Conservation (phyloP, 2,113 vertebrate species). For the Aspiorhynchus laticeps region DNA sequence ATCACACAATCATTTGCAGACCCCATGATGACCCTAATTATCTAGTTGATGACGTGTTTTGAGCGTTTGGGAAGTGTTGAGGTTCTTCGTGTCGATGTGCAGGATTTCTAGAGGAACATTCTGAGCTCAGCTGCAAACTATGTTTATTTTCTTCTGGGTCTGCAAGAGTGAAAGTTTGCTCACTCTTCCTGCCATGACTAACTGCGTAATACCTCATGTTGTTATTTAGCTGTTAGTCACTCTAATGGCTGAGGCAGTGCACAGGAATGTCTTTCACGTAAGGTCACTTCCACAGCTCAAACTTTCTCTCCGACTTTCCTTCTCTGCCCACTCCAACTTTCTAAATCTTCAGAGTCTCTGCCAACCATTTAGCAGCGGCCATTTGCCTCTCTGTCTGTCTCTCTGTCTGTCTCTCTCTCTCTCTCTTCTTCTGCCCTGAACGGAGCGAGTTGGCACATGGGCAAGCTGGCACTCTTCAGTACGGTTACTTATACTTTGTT, state of each 20-base stretch:
- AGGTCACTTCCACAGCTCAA: constrained; percentile 58
- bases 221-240: constrained; percentile 53
- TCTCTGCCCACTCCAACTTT: constrained; percentile 47
- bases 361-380: constrained; percentile 55
- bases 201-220: constrained; percentile 44
- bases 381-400: constrained; percentile 40
- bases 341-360: constrained; percentile 45
- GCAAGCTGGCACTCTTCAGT: constrained; percentile 54
- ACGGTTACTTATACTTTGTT: constrained; percentile 55
- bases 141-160: constrained; percentile 22
- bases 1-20: neutral
- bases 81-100: neutral
- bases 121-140: neutral
- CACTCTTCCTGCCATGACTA: constrained; percentile 29
- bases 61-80: constrained; percentile 4
- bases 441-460: constrained; percentile 58
- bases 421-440: constrained; percentile 30
- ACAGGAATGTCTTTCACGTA: constrained; percentile 61
- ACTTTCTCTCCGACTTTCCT: constrained; percentile 44
- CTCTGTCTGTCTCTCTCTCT: constrained; percentile 17
- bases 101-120: constrained; percentile 4
- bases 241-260: constrained; percentile 54
- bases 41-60: neutral
- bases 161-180: constrained; percentile 12
- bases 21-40: neutral